Evolutionary conservation across 2,888 invertebrate genomes (phyloP).

Genomic region (Stenichneumon culpator): DNA sequence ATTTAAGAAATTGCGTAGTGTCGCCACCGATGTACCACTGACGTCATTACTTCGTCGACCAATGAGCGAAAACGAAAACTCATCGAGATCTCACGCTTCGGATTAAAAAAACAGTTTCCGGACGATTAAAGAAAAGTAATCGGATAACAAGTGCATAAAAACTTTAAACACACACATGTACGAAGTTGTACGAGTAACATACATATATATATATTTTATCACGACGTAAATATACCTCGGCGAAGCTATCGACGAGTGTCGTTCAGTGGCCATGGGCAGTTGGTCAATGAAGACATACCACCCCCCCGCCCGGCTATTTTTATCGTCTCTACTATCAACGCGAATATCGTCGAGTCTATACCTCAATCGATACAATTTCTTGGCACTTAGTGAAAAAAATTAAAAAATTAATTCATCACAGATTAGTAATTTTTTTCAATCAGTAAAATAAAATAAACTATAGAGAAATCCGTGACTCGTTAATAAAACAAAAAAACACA

Average conservation of each 20-base stretch:
- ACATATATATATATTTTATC: not conserved
- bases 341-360: not conserved
- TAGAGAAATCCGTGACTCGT: not conserved
- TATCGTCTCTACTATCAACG: not conserved
- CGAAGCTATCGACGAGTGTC: not conserved
- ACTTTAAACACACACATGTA: not conserved
- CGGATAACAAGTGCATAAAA: not conserved
- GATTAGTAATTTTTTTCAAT: not conserved
- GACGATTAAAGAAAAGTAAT: not conserved
- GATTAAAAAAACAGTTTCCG: not conserved
- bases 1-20: constrained; percentile 1
- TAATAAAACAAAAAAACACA: not conserved
- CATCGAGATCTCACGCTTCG: constrained; percentile 39
- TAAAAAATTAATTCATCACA: too few species aligned
- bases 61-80: constrained; percentile 47
- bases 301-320: not conserved
- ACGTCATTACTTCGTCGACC: constrained; percentile 54
- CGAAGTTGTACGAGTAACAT: not conserved
- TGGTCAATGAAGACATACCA: constrained; percentile 16
- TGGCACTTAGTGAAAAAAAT: not conserved
- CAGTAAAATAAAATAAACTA: not conserved
- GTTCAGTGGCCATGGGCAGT: not conserved
- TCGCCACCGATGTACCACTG: constrained; percentile 35
- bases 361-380: not conserved
- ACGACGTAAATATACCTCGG: not conserved